Conservation (phyloP, 64 coral and sea anemone species). For the Hydrozoanthus tunicans region DNA sequence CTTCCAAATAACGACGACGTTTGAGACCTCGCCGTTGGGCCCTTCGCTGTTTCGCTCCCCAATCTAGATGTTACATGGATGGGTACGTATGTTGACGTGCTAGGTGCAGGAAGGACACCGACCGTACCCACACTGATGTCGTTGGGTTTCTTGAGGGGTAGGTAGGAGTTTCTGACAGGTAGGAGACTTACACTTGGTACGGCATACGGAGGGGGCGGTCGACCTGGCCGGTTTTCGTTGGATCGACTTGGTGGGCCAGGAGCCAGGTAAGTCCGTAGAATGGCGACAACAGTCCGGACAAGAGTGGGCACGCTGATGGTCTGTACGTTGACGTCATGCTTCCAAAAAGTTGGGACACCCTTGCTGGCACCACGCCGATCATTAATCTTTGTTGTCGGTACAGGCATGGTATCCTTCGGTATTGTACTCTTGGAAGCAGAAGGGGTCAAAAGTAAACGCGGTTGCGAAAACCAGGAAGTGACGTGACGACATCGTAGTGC, state of each 20-base stretch:
- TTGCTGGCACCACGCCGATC: not conserved
- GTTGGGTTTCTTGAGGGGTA: not conserved
- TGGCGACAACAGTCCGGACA: not conserved
- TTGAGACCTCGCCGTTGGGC: no score
- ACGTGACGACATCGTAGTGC: not conserved
- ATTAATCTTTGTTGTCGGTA: not conserved
- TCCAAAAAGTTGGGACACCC: not conserved
- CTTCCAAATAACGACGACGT: not conserved
- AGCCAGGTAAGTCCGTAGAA: not conserved
- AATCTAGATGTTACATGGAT: not conserved
- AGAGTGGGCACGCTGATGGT: not conserved
- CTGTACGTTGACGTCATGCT: not conserved
- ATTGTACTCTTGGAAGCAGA: not conserved
- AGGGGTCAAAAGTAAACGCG: not conserved
- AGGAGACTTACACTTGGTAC: not conserved
- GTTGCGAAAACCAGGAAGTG: not conserved
- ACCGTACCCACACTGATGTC: no score
- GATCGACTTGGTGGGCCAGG: not conserved
- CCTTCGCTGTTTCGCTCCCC: not conserved
- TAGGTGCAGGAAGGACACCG: no score
- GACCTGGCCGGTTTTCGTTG: not conserved
- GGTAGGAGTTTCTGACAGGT: not conserved
- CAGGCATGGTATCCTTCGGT: not conserved
- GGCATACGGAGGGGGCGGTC: not conserved
- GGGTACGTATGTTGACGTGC: not conserved